Percentiles rank a stretch among this genome's conserved stretches.
Conservation (phyloP, 2,888 invertebrate genomes). For the Polietes domitor region DNA sequence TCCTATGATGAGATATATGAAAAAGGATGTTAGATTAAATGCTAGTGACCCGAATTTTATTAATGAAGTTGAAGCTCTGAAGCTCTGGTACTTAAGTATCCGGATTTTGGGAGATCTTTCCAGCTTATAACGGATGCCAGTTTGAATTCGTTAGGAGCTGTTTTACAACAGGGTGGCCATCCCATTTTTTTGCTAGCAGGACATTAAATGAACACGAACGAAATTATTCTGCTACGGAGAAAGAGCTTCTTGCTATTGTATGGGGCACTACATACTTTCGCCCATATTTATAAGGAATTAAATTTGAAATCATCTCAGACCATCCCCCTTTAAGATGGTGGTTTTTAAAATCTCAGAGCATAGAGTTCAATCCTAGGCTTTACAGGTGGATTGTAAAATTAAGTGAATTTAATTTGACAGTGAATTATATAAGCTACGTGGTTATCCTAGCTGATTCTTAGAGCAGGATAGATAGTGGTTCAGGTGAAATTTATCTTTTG, state of each 20-base stretch:
- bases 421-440: too few species aligned
- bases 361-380: too few species aligned
- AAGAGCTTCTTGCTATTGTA: constrained; percentile 34
- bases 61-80: constrained; percentile 37
- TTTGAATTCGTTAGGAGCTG: constrained; percentile 14
- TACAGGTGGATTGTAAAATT: too few species aligned
- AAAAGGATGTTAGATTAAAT: constrained; percentile 12
- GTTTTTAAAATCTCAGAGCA: too few species aligned
- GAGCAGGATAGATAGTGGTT: too few species aligned
- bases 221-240: constrained; percentile 31
- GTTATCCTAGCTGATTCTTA: too few species aligned
- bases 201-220: constrained; percentile 32
- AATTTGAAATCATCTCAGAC: constrained; percentile 23
- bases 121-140: constrained; percentile 44
- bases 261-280: constrained; percentile 41
- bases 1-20: constrained; percentile 22
- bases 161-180: constrained; percentile 37
- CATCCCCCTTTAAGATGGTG: too few species aligned
- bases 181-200: constrained; percentile 38
- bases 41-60: constrained; percentile 33
- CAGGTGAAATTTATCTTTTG: too few species aligned
- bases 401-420: too few species aligned
- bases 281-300: constrained; percentile 17
- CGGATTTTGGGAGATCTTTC: constrained; percentile 24
- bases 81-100: constrained; percentile 26